Percentiles rank a stretch among this genome's conserved stretches.
Conservation (phyloP, 1,140 invertebrate species). For the Drosophila arawakana region DNA sequence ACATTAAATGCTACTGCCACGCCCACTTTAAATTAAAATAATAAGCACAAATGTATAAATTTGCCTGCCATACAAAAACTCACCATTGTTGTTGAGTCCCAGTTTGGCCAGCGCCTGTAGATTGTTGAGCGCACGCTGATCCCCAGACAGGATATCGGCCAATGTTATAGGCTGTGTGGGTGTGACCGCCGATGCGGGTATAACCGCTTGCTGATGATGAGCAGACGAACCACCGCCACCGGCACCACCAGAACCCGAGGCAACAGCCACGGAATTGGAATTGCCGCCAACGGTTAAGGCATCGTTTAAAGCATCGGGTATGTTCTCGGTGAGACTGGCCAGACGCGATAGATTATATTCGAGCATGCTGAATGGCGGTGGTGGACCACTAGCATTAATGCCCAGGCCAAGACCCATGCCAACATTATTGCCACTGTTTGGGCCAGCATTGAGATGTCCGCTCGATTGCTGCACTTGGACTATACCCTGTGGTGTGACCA, state of each 20-base stretch:
- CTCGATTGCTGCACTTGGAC: conserved; percentile 52
- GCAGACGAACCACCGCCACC: conserved; percentile 53
- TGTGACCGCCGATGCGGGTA: conserved; percentile 62
- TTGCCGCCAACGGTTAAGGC: conserved; percentile 77
- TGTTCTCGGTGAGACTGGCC: conserved; percentile 90
- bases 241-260: conserved; percentile 66
- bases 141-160: conserved; percentile 90
- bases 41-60: background rate
- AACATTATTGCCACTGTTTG: conserved; percentile 42
- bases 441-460: conserved; percentile 60
- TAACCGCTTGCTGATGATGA: conserved; percentile 81
- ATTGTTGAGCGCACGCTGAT: conserved; percentile 93
- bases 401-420: conserved; percentile 38
- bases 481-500: conserved; percentile 60
- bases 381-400: conserved; percentile 53
- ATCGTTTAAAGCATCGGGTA: conserved; percentile 84
- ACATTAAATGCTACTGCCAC: no score
- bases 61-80: conserved; percentile 45
- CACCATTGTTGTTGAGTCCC: conserved; percentile 89
- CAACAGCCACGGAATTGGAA: conserved; percentile 45
- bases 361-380: conserved; percentile 87
- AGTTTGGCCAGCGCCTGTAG: conserved; percentile 94
- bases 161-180: conserved; percentile 87
- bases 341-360: conserved; percentile 93
- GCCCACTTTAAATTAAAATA: background rate